Conservation (phyloP, 2,888 invertebrate genomes). For the Timandra comae region DNA sequence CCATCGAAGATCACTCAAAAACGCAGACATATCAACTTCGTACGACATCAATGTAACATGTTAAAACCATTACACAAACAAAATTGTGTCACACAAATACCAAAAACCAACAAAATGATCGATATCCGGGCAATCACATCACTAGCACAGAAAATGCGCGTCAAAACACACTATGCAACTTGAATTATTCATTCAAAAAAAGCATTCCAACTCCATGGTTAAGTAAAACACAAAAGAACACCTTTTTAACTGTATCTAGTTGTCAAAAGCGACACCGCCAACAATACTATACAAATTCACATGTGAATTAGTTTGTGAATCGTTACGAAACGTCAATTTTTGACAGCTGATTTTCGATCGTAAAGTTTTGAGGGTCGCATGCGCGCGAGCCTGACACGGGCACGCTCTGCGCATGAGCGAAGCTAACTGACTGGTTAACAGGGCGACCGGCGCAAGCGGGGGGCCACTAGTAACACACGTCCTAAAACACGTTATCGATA, state of each 20-base stretch:
- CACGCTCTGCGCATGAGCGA: slow-evolving; percentile 52
- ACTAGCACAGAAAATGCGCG: slow-evolving; percentile 47
- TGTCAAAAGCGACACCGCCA: slow-evolving; percentile 13
- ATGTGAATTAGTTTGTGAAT: slow-evolving; percentile 25
- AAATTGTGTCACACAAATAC: slow-evolving; percentile 30
- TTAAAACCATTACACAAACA: slow-evolving; percentile 50
- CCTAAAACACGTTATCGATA: slow-evolving; percentile 60
- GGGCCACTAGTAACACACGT: slow-evolving; percentile 45
- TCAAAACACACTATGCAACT: slow-evolving; percentile 27
- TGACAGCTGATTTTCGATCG: slow-evolving; percentile 64
- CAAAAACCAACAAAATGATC: slow-evolving; percentile 34
- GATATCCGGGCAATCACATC: slow-evolving; percentile 47
- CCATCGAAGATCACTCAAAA: slow-evolving; percentile 71
- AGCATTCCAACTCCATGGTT: slow-evolving; percentile 25
- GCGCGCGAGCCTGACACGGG: slow-evolving; percentile 41
- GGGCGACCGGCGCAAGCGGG: slow-evolving; percentile 37
- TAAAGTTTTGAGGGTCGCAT: slow-evolving; percentile 43
- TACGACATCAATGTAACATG: slow-evolving; percentile 63
- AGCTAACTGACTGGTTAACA: slow-evolving; percentile 50
- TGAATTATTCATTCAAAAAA: slow-evolving; percentile 43
- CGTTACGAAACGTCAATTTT: slow-evolving; percentile 56
- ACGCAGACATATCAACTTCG: slow-evolving; percentile 68
- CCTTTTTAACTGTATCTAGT: slow-evolving; percentile 5
- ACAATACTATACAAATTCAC: slow-evolving; percentile 13
- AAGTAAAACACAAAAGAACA: slow-evolving; percentile 30